Evolutionary conservation across 2,797 vertebrate genomes (phyloP), one percentile per base, ranked within the genome.

Genomic region (Sardinella longiceps): DNA sequence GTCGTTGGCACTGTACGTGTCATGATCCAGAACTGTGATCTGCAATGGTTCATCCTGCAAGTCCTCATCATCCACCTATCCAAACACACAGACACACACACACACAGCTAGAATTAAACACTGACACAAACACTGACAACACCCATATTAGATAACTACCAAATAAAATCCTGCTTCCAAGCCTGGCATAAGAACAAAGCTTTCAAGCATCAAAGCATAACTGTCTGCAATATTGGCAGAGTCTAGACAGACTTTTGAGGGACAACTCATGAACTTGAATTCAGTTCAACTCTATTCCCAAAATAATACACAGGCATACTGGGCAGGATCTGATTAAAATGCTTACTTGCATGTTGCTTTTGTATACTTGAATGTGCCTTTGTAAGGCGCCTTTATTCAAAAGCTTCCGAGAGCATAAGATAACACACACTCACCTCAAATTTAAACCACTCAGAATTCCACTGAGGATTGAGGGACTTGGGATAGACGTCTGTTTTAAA

Each of bases 391-490:
- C 7, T 43, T 43, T 43, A 4, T 43, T 43, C 43, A 12, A 51
- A 50, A 18, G 51, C 20, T 53, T 53, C 3, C 15, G 51, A 53
- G 51, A 53, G 23, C 20, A 53, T 53, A 18, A 53, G 18, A 48
- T 48, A 48, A 25, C 30, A 37, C 56, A 25, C 30, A 81, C 48
- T 95, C 95, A 99, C 98, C 96, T 99, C 98, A 96, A 99, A 99
- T 90, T 99, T 99, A 94, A 99, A 99, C 98, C 98, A 99, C 89
- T 99, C 98, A 0, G 98, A 99, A 91, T 99, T 99, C 98, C 98
- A 99, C 89, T 98, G 98, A 81, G 98, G 98, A 90, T 99, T 99
- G 58, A 99, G 96, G 1, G 98, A 99, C 90, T 99, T 99, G 84
- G 96, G 98, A 91, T 86, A 99, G 6, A 99, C 98, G 0, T 99